Evolutionary conservation across 1,140 invertebrate genomes (phyloP).

Genomic region (Rhagoletis zephyria): DNA sequence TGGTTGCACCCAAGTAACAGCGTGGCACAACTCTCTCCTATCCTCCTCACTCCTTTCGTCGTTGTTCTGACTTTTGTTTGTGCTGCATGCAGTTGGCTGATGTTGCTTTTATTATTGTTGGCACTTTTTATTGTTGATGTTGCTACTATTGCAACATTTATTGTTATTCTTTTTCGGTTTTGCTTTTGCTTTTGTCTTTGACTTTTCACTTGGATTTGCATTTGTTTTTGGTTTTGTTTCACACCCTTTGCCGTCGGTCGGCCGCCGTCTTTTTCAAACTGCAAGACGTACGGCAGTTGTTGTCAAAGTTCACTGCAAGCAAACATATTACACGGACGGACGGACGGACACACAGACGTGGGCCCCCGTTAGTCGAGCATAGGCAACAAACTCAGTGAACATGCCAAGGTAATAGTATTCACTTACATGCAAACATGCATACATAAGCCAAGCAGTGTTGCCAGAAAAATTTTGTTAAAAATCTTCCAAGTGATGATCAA

Average conservation of each 20-base stretch:
- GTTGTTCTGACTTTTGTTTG: too few relatives aligned
- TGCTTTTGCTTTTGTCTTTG: background rate
- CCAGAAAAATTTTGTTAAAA: too few relatives aligned
- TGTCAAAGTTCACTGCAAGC: conserved; percentile 49
- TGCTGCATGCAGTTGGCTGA: too few relatives aligned
- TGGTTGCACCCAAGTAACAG: too few relatives aligned
- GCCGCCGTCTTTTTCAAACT: background rate
- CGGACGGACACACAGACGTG: background rate
- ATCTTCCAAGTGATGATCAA: too few relatives aligned
- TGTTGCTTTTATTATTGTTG: background rate
- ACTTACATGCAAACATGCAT: too few relatives aligned
- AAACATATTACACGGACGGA: conserved; percentile 31
- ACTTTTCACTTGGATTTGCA: background rate
- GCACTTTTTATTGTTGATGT: too few relatives aligned
- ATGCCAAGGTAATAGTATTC: too few relatives aligned
- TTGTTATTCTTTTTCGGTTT: conserved; percentile 17
- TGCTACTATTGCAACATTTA: conserved; percentile 24
- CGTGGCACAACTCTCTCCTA: too few relatives aligned
- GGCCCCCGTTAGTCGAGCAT: background rate
- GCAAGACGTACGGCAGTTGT: conserved; percentile 40
- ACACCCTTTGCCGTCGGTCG: background rate
- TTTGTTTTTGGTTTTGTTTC: conserved; percentile 5
- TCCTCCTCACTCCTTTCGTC: too few relatives aligned
- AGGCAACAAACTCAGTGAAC: background rate
- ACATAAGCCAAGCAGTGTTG: too few relatives aligned